Base-by-base conservation (phyloP, 2,888 invertebrate species). In the Melanargia galathea region DNA sequence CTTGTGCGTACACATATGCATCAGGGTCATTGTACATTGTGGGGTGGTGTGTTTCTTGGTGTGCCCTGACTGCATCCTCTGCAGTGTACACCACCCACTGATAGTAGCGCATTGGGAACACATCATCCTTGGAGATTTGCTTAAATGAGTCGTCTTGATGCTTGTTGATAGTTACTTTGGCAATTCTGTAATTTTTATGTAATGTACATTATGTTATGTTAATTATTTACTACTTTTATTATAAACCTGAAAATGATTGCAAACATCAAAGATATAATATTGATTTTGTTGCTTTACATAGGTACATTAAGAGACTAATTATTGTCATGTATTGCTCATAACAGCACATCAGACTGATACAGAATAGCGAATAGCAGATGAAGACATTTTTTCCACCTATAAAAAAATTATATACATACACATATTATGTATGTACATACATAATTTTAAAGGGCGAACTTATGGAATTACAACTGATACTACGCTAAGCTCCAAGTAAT, bases 1-100 rank as follows among this genome's bases (percentile, higher is more conserved):
- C 90, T 40, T 93, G 86, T 2, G 95, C 93, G 69, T 92, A 92
- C 0, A 98, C 81, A 13, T 93, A 85, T 0, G 96, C 95, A 80
- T 95, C 92, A 0, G 96, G 96, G 40, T 92, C 85, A 83, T 98
- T 96, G 75, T 94, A 95, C 89, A 97, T 95, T 0, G 95, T 93
- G 0, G 97, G 96, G 80, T 97, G 95, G 81, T 97, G 96, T 0
- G 94, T 94, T 83, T 98, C 96, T 54, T 95, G 92, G 75, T 97
- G 96, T 63, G 94, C 94, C 67, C 93, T 86, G 13, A 98, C 91
- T 0, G 97, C 97, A 74, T 97, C 96, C 16, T 92, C 88, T 1
- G 97, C 93, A 0, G 94, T 84, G 84, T 95, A 96, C 1, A 86
- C 75, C 18, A 85, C 74, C 90, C 90, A 89, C 22, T 64, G 93